Evolutionary conservation across 2,113 vertebrate species (phyloP).

Genomic region (Chloroceryle aenea): DNA sequence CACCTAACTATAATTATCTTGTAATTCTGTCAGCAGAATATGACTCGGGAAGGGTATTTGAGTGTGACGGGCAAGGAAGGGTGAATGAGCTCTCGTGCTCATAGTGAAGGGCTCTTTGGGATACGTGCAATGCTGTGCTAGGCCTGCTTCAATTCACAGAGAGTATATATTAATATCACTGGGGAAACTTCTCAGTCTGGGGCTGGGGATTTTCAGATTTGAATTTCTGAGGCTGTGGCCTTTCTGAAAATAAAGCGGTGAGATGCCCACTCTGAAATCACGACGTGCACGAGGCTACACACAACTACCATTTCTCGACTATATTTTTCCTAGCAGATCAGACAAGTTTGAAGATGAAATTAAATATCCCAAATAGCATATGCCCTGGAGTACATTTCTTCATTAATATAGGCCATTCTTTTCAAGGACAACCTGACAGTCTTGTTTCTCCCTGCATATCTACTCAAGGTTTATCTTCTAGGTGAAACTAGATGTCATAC

Average conservation of each 20-base stretch:
- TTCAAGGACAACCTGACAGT: slow-evolving; percentile 57
- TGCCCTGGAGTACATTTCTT: slow-evolving; percentile 49
- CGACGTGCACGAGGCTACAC: background rate
- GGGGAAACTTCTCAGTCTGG: background rate
- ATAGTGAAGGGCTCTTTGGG: background rate
- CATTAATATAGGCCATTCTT: slow-evolving; percentile 60
- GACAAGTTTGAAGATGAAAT: slow-evolving; percentile 32
- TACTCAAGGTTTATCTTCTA: slow-evolving; percentile 63
- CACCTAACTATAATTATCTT: slow-evolving; percentile 56
- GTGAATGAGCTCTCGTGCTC: background rate
- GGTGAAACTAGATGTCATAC: slow-evolving; percentile 64
- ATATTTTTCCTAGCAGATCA: background rate
- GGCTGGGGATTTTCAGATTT: background rate
- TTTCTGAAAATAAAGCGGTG: background rate
- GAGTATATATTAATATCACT: background rate
- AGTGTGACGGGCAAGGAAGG: background rate
- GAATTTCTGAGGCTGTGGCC: slow-evolving; percentile 5
- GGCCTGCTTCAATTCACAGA: accelerated
- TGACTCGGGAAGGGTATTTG: background rate
- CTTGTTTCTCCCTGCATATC: slow-evolving; percentile 58
- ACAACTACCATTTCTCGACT: background rate
- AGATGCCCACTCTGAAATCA: background rate
- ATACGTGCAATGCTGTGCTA: accelerated
- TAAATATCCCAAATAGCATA: slow-evolving; percentile 39
- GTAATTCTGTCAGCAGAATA: slow-evolving; percentile 40